These are phyloP conservation scores for Tetrapedia diversipes DNA, from an alignment of 2,888 invertebrate species.

Conservation along the genomic window DNA sequence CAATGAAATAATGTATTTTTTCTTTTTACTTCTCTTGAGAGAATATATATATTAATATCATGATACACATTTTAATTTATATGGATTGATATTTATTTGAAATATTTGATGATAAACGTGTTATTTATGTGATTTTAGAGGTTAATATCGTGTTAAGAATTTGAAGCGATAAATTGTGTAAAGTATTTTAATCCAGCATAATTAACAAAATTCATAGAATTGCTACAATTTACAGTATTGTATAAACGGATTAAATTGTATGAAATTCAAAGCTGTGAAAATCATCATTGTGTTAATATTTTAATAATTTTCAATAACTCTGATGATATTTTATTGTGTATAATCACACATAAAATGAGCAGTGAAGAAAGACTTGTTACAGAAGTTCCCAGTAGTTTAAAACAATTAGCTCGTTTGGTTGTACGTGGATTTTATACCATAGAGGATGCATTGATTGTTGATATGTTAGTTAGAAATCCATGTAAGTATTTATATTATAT, in stretches of 20 bases:
- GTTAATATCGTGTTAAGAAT: slow-evolving; percentile 36
- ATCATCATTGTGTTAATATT: not conserved
- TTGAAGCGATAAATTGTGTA: not conserved
- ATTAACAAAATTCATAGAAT: not conserved
- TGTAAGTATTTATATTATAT: slow-evolving; percentile 86
- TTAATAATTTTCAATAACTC: slow-evolving; percentile 17
- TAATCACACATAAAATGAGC: slow-evolving; percentile 81
- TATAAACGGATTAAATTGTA: not conserved
- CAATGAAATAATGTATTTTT: slow-evolving; percentile 41
- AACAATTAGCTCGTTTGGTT: slow-evolving; percentile 95
- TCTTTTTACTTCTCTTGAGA: slow-evolving; percentile 22
- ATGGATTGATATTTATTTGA: slow-evolving; percentile 9
- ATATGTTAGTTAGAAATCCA: slow-evolving; percentile 97
- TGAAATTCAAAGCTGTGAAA: not conserved
- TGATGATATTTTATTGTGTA: slow-evolving; percentile 27
- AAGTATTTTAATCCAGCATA: not conserved
- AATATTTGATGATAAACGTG: slow-evolving; percentile 33
- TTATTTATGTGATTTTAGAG: slow-evolving; percentile 38
- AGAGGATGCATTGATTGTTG: slow-evolving; percentile 97
- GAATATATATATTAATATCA: slow-evolving; percentile 13
- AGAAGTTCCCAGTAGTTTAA: slow-evolving; percentile 96
- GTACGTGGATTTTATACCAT: slow-evolving; percentile 96
- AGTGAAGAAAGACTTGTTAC: slow-evolving; percentile 91
- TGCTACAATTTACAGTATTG: not conserved
- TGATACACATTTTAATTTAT: slow-evolving; percentile 27